A percentile compares a stretch with the other conserved stretches of the same genome.
phyloP scores from a whole-genome alignment of 2,888 invertebrate genomes.

The Hedychridium roseum region DNA sequence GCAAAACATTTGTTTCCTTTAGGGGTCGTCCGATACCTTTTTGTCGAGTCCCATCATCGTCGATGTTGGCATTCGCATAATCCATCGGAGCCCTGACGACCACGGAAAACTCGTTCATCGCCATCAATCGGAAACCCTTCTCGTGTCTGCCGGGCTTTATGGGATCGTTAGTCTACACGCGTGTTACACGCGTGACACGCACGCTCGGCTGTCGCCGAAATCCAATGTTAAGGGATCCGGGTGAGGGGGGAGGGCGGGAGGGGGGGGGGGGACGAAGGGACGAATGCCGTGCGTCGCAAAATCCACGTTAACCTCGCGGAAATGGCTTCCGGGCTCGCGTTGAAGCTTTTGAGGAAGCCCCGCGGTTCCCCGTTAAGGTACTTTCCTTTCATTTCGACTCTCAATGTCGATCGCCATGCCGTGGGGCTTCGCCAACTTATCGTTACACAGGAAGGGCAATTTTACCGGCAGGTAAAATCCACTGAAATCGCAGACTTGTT shows the following conservation, averaged over 20 bases:
- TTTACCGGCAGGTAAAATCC: too few relatives aligned
- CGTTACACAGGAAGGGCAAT: too few relatives aligned
- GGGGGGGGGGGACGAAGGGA: constrained; percentile 8
- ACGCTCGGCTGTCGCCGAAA: constrained; percentile 1
- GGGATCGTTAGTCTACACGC: constrained; percentile 24
- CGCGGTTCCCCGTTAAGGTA: not conserved
- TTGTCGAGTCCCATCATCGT: constrained; percentile 4
- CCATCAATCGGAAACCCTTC: constrained; percentile 37
- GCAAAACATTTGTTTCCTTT: constrained; percentile 4
- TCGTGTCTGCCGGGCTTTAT: constrained; percentile 32
- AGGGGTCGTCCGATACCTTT: not conserved
- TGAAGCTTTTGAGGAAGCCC: not conserved
- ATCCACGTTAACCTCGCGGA: not conserved
- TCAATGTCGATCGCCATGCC: too few relatives aligned
- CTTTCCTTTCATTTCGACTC: not conserved
- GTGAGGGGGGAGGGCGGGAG: not conserved
- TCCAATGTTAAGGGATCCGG: too few relatives aligned
- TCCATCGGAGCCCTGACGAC: constrained; percentile 14
- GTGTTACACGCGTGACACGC: not conserved
- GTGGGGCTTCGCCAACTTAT: too few relatives aligned
- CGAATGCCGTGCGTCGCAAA: not conserved
- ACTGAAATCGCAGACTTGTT: too few relatives aligned
- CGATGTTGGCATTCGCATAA: constrained; percentile 15
- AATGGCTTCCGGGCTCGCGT: constrained; percentile 12
- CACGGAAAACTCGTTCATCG: constrained; percentile 26